Percentiles rank a stretch among this genome's conserved stretches.
phyloP scores from a whole-genome alignment of 2,797 vertebrate genomes.

The Amazona finschi region DNA sequence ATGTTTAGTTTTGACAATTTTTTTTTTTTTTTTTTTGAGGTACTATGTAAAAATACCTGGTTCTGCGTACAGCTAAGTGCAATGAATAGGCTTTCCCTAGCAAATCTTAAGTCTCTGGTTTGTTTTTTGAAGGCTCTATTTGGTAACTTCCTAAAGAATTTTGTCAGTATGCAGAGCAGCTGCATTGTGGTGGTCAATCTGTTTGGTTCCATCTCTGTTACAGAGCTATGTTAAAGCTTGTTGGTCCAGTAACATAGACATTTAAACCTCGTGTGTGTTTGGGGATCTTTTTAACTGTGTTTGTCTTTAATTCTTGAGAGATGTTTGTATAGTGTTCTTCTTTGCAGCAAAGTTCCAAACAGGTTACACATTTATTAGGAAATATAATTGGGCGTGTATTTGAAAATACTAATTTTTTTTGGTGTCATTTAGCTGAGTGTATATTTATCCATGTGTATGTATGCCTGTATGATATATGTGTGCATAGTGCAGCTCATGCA shows the following conservation, averaged over 20 bases:
- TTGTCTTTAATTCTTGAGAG: background rate
- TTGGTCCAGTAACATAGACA: background rate
- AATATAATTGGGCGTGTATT: background rate
- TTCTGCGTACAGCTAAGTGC: background rate
- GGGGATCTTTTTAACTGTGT: too few species aligned
- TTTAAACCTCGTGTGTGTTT: background rate
- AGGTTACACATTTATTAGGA: background rate
- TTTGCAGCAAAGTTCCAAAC: background rate
- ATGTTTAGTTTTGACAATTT: too few species aligned
- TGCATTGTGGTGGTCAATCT: background rate
- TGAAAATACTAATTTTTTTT: background rate
- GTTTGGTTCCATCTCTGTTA: background rate
- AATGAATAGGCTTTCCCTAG: background rate
- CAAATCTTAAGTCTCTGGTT: background rate
- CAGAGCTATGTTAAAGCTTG: background rate
- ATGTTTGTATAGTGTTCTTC: background rate
- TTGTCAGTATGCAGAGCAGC: background rate
- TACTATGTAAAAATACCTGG: background rate
- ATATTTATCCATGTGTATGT: fast-evolving
- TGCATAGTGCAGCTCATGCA: background rate
- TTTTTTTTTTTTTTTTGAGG: background rate
- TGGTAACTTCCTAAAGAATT: background rate
- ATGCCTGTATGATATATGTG: background rate
- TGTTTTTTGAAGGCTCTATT: background rate
- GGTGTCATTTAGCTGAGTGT: background rate